Evolutionary conservation across 2,797 vertebrate species (phyloP), one percentile per base, ranked within the genome.

Genomic region (Peromyscus aztecus): DNA sequence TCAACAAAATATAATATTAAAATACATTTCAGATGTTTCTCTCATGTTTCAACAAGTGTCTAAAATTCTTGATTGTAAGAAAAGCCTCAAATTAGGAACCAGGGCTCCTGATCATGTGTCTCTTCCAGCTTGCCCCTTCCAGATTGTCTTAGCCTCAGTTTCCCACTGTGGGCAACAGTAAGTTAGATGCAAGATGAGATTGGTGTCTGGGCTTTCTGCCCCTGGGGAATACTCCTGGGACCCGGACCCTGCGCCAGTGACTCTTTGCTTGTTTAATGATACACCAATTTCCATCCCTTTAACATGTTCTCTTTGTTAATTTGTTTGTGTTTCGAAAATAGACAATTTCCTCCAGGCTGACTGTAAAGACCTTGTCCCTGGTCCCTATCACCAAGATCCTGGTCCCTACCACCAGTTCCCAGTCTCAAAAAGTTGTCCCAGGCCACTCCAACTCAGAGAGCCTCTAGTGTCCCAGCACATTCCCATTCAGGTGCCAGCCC

Each of bases 21-120:
- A 57, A 95, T 52, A 49, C 82, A 10, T 94, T 91, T 71, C 40
- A 76, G 75, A 40, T 31, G n/a, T 52, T 90, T 91, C 85, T 81
- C 37, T 88, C 21, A 24, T 17, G 27, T 89, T 89, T 97, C 75
- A 95, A 86, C 67, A 94, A 85, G 11, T 37, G 29, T 84, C 57
- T 57, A 78, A 85, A 73, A 73, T 37, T 78, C 43, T 65, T 76
- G 19, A 24, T 13, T 61, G 7, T 67, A 65, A 89, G 76, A 80
- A 89, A 95, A 94, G 14, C 4, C 59, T 92, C 52, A 29, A 49
- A 23, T 69, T 57, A 40, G 17, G 34, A 91, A 81, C 46, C 65
- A 31, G 34, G 76, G 14, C 34, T 71, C 55, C 84, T n/a, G 23
- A 46, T 4, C 59, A 81, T 4, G 37, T 4, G 29, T 88, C 43